A percentile compares a stretch with the other conserved stretches of the same genome.
Conservation (phyloP, 2,888 invertebrate species). For the Brachyopa scutellaris region DNA sequence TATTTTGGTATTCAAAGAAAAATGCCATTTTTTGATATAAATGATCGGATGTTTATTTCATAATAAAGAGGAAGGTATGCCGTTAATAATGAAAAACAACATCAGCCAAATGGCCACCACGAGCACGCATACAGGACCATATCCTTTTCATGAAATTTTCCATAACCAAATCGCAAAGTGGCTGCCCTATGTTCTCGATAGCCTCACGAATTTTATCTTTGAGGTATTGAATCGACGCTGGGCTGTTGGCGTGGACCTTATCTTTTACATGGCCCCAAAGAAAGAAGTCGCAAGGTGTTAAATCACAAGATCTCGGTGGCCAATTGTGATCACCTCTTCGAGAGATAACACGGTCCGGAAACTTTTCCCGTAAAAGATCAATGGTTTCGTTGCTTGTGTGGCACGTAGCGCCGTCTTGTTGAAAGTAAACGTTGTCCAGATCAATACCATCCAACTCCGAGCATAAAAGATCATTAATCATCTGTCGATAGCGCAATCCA, state of each 20-base stretch:
- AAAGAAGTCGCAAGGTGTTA: conserved; percentile 20
- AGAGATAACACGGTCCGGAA: too few species aligned
- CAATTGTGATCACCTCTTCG: conserved; percentile 15
- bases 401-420: conserved; percentile 29
- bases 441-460: background rate
- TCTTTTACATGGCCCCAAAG: conserved; percentile 5
- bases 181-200: background rate
- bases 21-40: too few species aligned
- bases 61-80: too few species aligned
- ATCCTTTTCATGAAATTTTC: too few species aligned
- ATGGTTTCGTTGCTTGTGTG: conserved; percentile 10
- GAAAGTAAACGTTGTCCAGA: conserved; percentile 18
- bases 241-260: conserved; percentile 15
- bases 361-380: background rate
- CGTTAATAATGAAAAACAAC: conserved; percentile 19
- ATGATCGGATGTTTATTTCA: too few species aligned
- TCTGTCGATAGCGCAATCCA: background rate
- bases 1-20: too few species aligned
- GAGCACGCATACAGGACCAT: background rate
- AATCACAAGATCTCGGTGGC: conserved; percentile 16
- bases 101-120: background rate
- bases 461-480: background rate
- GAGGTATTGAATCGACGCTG: conserved; percentile 20
- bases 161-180: too few species aligned
- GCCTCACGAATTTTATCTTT: conserved; percentile 21